Conservation (phyloP, 2,888 invertebrate species). For the Sipha maydis region DNA sequence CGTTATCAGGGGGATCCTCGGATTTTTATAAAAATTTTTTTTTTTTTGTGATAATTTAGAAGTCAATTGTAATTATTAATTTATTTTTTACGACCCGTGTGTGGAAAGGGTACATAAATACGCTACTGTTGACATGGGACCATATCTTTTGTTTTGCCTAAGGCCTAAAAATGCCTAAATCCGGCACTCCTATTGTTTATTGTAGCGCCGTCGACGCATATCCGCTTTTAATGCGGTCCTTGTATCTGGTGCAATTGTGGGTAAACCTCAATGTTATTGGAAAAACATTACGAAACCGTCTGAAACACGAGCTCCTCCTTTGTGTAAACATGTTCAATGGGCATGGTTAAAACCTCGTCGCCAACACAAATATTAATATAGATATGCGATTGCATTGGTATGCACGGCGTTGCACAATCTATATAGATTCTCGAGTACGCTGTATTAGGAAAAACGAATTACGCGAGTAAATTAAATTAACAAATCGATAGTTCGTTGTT, state of each 20-base stretch:
- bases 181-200: too few species aligned
- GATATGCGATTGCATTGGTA: not conserved
- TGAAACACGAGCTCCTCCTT: slow-evolving; percentile 16
- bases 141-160: too few species aligned
- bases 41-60: too few species aligned
- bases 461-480: not conserved
- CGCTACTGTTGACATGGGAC: too few species aligned
- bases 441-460: slow-evolving; percentile 24
- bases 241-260: not conserved
- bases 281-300: slow-evolving; percentile 11
- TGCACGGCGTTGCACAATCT: not conserved
- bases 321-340: slow-evolving; percentile 24
- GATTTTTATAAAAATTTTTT: too few species aligned
- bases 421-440: not conserved
- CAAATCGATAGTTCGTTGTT: not conserved
- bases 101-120: too few species aligned
- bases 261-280: not conserved
- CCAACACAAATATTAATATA: slow-evolving; percentile 24
- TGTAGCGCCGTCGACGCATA: not conserved
- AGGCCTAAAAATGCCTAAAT: too few species aligned
- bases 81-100: too few species aligned
- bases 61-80: too few species aligned
- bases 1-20: too few species aligned
- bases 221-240: not conserved
- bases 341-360: slow-evolving; percentile 27